Conservation (phyloP, 2,888 invertebrate species). For the Ernsta delagoae region DNA sequence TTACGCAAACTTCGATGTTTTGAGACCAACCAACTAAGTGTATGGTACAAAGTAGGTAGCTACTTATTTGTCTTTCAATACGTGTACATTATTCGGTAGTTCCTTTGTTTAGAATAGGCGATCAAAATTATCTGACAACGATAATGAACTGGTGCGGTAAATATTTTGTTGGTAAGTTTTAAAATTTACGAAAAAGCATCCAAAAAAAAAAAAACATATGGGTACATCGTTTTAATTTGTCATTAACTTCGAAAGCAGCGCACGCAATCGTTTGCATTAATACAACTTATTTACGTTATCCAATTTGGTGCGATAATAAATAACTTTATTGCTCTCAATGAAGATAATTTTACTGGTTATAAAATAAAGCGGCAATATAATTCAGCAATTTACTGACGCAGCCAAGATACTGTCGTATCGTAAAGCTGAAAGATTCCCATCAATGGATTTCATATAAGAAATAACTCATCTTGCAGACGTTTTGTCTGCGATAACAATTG, state of each 20-base stretch:
- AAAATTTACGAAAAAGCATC: too few relatives aligned
- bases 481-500: conserved; percentile 25
- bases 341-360: conserved; percentile 36
- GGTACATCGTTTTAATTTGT: neutral
- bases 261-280: conserved; percentile 20
- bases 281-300: conserved; percentile 29
- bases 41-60: too few relatives aligned
- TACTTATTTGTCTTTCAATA: too few relatives aligned
- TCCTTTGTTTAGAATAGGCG: too few relatives aligned
- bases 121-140: too few relatives aligned
- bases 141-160: too few relatives aligned
- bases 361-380: conserved; percentile 34
- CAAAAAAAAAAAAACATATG: conserved; percentile 8
- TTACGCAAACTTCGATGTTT: too few relatives aligned
- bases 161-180: too few relatives aligned
- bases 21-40: too few relatives aligned
- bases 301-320: conserved; percentile 34
- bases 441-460: conserved; percentile 35
- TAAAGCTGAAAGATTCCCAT: conserved; percentile 33
- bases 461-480: conserved; percentile 27
- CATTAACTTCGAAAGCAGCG: neutral
- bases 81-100: too few relatives aligned
- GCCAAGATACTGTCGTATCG: conserved; percentile 32
- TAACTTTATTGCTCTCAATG: conserved; percentile 33
- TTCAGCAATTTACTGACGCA: conserved; percentile 31